phyloP scores from a whole-genome alignment of 2,888 invertebrate species.

The Antitype chi region DNA sequence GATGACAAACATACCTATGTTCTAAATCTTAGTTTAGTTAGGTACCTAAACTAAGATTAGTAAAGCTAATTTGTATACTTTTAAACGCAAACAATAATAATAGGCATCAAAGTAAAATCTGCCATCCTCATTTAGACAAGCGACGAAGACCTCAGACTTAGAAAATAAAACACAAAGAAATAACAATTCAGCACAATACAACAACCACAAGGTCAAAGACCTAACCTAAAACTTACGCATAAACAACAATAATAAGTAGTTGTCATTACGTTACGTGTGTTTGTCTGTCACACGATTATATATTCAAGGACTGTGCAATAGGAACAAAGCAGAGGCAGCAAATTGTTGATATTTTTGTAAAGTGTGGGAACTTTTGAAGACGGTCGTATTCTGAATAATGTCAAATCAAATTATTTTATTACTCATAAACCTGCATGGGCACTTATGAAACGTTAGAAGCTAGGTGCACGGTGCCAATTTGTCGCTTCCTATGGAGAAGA shows the following conservation, averaged over 20 bases:
- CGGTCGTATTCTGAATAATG: background rate
- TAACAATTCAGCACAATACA: background rate
- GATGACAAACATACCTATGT: too few species aligned
- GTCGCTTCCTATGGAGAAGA: too few species aligned
- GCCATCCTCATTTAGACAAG: background rate
- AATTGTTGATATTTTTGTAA: conserved; percentile 29
- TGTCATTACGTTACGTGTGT: conserved; percentile 49
- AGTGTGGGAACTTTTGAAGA: conserved; percentile 41
- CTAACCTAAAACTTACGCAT: conserved; percentile 35
- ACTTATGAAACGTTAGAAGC: too few species aligned
- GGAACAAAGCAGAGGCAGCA: conserved; percentile 31
- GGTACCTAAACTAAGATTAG: too few species aligned
- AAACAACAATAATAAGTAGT: conserved; percentile 50
- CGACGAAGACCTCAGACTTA: background rate
- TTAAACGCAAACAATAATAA: background rate
- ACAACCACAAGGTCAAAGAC: conserved; percentile 34
- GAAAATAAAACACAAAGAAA: conserved; percentile 3
- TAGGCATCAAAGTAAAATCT: background rate
- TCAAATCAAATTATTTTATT: too few species aligned
- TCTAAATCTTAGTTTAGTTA: too few species aligned
- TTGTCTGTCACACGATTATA: conserved; percentile 59
- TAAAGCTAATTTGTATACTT: too few species aligned
- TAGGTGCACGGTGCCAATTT: too few species aligned
- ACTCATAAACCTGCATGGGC: too few species aligned
- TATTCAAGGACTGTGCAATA: conserved; percentile 58